phyloP scores from a whole-genome alignment of 2,797 vertebrate genomes.

The Huso huso region DNA sequence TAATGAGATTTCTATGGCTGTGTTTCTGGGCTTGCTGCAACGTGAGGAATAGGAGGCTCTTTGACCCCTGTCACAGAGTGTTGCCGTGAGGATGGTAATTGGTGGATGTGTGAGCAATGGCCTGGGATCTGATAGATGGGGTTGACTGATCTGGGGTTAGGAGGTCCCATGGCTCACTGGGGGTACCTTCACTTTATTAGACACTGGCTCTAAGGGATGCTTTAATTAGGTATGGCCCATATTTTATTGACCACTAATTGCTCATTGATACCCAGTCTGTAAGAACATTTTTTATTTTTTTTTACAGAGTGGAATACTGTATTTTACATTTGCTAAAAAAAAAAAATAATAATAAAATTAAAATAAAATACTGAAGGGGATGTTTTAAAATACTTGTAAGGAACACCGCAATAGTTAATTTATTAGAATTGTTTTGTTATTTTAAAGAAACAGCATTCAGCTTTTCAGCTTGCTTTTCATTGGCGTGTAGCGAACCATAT shows the following conservation, averaged over 20 bases:
- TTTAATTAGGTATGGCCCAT: constrained; percentile 58
- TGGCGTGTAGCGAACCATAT: too few species aligned
- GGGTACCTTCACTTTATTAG: constrained; percentile 53
- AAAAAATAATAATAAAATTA: too few species aligned
- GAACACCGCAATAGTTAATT: too few species aligned
- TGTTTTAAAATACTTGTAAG: too few species aligned
- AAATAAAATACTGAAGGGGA: too few species aligned
- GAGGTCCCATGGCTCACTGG: constrained; percentile 45
- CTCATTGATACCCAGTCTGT: not conserved
- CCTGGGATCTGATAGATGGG: too few species aligned
- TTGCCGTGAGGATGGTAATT: constrained; percentile 45
- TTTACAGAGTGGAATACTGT: too few species aligned
- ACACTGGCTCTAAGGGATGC: constrained; percentile 48
- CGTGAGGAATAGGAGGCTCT: constrained; percentile 37
- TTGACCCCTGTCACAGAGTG: constrained; percentile 56
- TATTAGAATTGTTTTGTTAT: too few species aligned
- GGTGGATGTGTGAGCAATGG: constrained; percentile 43
- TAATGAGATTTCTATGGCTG: constrained; percentile 82
- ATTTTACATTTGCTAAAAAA: too few species aligned
- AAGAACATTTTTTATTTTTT: not conserved
- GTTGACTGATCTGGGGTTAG: constrained; percentile 52
- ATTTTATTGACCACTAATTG: constrained; percentile 8
- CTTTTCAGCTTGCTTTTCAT: too few species aligned
- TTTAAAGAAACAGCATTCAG: too few species aligned
- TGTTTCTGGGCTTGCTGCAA: constrained; percentile 40